A percentile compares a stretch with the other conserved stretches of the same genome.
phyloP scores from a whole-genome alignment of 92 coral and sea anemone species.

The Parazoanthus darwini region DNA sequence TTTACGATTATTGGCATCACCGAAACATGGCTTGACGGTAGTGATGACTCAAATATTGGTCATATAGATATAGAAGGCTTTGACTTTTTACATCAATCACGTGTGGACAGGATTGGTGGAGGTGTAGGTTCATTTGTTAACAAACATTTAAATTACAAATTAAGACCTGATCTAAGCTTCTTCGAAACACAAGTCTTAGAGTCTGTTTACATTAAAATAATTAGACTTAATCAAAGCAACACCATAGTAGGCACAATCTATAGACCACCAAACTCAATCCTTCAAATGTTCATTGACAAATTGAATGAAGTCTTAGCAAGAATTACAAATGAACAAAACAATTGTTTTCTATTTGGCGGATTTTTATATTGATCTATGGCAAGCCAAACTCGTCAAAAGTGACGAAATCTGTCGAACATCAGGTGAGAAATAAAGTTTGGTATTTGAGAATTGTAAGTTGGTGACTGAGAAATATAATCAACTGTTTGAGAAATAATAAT shows the following conservation, averaged over 20 bases:
- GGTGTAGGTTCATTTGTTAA: slow-evolving; percentile 43
- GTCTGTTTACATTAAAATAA: slow-evolving; percentile 49
- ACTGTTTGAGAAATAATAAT: not conserved
- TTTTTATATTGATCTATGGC: not conserved
- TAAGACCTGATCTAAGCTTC: slow-evolving; percentile 29
- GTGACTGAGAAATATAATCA: not conserved
- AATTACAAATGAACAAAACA: slow-evolving; percentile 5
- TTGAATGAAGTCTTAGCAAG: slow-evolving; percentile 2
- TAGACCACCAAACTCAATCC: slow-evolving; percentile 43
- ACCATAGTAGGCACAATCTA: slow-evolving; percentile 31
- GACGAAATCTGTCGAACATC: not conserved
- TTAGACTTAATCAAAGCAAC: slow-evolving; percentile 37
- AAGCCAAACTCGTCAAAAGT: not conserved
- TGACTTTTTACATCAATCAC: slow-evolving; percentile 37
- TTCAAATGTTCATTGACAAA: slow-evolving; percentile 8
- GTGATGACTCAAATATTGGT: not conserved
- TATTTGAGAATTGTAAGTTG: not conserved
- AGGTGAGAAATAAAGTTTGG: not conserved
- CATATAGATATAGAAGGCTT: slow-evolving; percentile 11
- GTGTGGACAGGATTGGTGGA: slow-evolving; percentile 35
- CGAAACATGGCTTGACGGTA: slow-evolving; percentile 41
- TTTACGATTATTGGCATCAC: slow-evolving; percentile 23
- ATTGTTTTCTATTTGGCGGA: not conserved
- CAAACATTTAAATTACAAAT: slow-evolving; percentile 40
- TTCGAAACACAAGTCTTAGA: slow-evolving; percentile 29